Evolutionary conservation across 1,140 invertebrate species (phyloP).

Genomic region (Microplitis mediator): DNA sequence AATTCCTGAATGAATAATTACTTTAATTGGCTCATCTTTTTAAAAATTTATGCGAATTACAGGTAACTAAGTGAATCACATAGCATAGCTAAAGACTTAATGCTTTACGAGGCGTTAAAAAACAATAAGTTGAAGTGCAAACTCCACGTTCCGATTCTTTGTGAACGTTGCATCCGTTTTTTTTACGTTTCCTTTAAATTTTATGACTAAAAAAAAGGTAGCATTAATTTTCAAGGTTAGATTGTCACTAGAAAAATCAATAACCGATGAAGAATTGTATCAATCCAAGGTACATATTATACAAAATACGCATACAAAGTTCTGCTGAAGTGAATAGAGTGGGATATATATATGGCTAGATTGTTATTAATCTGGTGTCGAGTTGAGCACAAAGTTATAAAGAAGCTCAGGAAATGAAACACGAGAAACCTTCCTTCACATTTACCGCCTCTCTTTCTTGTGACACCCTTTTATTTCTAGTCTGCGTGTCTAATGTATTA

Average conservation of each 20-base stretch:
- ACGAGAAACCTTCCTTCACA: conserved; percentile 50
- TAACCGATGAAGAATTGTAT: neutral
- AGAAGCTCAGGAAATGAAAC: conserved; percentile 65
- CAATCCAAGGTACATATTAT: conserved; percentile 30
- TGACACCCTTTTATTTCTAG: conserved; percentile 47
- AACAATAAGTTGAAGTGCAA: neutral
- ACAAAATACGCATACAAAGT: conserved; percentile 33
- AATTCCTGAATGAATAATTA: neutral
- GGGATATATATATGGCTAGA: conserved; percentile 51
- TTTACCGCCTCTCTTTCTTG: conserved; percentile 31
- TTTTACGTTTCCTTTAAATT: neutral
- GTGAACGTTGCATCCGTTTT: neutral
- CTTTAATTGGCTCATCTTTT: conserved; percentile 4
- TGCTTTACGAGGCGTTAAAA: conserved; percentile 2
- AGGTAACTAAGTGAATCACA: neutral
- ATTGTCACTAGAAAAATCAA: neutral
- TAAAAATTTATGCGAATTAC: neutral
- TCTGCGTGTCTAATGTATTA: conserved; percentile 58
- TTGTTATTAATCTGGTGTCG: conserved; percentile 64
- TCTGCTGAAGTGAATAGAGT: conserved; percentile 49
- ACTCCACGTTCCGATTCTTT: neutral
- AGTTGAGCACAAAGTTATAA: conserved; percentile 65
- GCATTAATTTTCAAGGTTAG: too few species aligned
- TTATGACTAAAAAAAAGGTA: too few species aligned
- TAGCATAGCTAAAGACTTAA: neutral